Base-by-base conservation (phyloP, 1,140 invertebrate genomes). In the Trichogramma pretiosum region DNA sequence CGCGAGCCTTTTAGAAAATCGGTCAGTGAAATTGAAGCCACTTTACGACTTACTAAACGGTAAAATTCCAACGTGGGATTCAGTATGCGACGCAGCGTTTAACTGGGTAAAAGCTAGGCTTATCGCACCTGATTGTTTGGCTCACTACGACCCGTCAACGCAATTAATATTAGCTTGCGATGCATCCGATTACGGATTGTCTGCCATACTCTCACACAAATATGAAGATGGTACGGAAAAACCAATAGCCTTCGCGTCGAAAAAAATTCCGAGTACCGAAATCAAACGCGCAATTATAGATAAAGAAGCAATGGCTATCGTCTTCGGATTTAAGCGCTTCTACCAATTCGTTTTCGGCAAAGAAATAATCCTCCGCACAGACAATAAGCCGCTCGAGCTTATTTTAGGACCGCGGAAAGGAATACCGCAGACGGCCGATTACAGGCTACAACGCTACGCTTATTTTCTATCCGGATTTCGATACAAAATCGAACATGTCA, bases 101-200 rank as follows among this genome's bases (percentile, higher is more conserved):
- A 10, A 43, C 17, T 46, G 51, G 48, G 41, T 51, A 34, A 56
- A 56, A 45, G 14, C 23, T 0, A 34, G 46, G 24, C 11, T 64
- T 26, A 32, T 46, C 18, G 60, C 58, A 10, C 55, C 51, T 10
- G 19, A 39, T 33, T 47, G 59, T 14, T 49, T 64, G 11, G 48
- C 40, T 8, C 55, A 59, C 40, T 61, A 50, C 32, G 33, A 62
- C 33, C 55, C 54, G 11, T 38, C 52, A 5, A 10, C 51, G 38
- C 43, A 54, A 23, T 38, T 60, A 22, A 28, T 49, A n/a, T 28
- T 57, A 30, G 52, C 46, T 9, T 52, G 46, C 39, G 39, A 61
- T 41, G 54, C 54, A 7, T 53, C 46, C 28, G 4, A 26, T 10
- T 39, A 45, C 21, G 52, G 51, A 2, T 19, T 52, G 21, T 35